Conservation (phyloP, 53 echinoderm and acorn worm species). For the Paracentrotus lividus region DNA sequence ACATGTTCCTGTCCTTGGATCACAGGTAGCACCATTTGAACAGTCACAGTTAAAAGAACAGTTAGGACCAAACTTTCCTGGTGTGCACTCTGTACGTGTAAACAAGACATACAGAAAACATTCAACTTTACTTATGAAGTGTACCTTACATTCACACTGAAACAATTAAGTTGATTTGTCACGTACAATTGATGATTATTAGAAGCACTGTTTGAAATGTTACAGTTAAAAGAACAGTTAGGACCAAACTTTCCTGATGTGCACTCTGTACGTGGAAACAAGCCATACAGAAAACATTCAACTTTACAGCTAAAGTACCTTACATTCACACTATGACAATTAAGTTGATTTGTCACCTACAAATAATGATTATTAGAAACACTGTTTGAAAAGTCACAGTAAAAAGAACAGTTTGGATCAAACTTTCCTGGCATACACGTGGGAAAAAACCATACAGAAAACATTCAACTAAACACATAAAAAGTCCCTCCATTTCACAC, state of each 20-base stretch:
- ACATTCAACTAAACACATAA: not conserved
- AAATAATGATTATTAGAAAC: too few species aligned
- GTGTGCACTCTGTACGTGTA: constrained; percentile 81
- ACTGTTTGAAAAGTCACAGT: too few species aligned
- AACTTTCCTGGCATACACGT: not conserved
- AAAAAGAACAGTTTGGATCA: too few species aligned
- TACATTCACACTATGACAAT: not conserved
- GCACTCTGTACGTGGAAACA: not conserved
- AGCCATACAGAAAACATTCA: not conserved
- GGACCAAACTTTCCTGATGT: not conserved
- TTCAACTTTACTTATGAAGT: not conserved
- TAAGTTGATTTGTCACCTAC: too few species aligned
- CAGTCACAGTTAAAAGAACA: constrained; percentile 92
- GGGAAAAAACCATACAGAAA: not conserved
- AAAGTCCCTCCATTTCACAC: not conserved
- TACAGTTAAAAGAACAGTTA: not conserved
- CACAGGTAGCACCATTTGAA: constrained; percentile 87
- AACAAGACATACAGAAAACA: not conserved
- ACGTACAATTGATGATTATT: too few species aligned
- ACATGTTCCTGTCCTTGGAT: constrained; percentile 86
- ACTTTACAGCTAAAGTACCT: not conserved
- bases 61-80: constrained; percentile 90
- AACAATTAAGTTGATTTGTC: not conserved
- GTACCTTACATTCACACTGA: not conserved
- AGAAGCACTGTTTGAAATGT: not conserved